Percentiles rank a stretch among this genome's conserved stretches.
These are phyloP conservation scores for Drosophila yakuba DNA, from an alignment of 1,140 invertebrate species.

Conservation along the genomic window DNA sequence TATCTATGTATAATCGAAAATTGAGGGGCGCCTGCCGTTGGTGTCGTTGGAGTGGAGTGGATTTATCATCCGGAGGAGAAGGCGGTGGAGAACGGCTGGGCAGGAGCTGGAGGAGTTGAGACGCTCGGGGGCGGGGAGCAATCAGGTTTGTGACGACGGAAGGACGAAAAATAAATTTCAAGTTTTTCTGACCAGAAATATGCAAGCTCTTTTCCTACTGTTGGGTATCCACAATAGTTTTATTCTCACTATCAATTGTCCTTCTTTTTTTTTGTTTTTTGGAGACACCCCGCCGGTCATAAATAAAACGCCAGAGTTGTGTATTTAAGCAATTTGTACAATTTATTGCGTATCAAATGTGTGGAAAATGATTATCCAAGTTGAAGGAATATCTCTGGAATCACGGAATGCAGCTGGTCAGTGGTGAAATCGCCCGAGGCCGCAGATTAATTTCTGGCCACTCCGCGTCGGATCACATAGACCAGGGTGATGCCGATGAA, in stretches of 20 bases:
- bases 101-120: neutral
- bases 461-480: slow-evolving; percentile 62
- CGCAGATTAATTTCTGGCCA: slow-evolving; percentile 40
- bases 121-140: neutral
- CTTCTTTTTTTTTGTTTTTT: too few relatives aligned
- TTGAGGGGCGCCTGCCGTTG: neutral
- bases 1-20: slow-evolving; percentile 39
- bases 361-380: slow-evolving; percentile 11
- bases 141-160: slow-evolving; percentile 32
- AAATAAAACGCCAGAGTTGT: neutral
- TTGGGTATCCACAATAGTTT: neutral
- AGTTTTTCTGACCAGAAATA: slow-evolving; percentile 57
- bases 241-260: neutral
- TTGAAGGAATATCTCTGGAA: slow-evolving; percentile 10
- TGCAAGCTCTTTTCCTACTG: slow-evolving; percentile 5
- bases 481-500: slow-evolving; percentile 79
- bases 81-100: neutral
- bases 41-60: slow-evolving; percentile 1
- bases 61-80: too few relatives aligned
- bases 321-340: slow-evolving; percentile 13
- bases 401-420: slow-evolving; percentile 52
- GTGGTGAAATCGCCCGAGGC: slow-evolving; percentile 11
- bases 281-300: too few relatives aligned
- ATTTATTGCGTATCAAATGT: slow-evolving; percentile 35
- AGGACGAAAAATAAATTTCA: slow-evolving; percentile 52